Percentiles rank a stretch among this genome's conserved stretches.
phyloP scores from a whole-genome alignment of 1,140 invertebrate genomes.

The Thaumetopoea pityocampa region DNA sequence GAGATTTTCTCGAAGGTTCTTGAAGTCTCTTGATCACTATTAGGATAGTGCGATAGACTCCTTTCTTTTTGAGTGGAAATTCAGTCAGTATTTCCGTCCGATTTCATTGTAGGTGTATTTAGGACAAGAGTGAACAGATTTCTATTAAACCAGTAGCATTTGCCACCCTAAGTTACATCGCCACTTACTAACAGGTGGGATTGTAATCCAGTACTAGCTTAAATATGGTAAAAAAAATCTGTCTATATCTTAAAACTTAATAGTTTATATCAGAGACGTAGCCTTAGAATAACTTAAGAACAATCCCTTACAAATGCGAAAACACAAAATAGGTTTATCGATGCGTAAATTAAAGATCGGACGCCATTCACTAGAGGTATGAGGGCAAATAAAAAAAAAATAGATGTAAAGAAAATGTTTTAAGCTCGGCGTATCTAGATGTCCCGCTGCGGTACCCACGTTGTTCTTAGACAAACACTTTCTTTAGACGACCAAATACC shows the following conservation, averaged over 20 bases:
- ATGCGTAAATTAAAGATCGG: conserved; percentile 71
- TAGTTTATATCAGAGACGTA: conserved; percentile 28
- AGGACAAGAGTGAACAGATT: too few species aligned
- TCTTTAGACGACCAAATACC: conserved; percentile 52
- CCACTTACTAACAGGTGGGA: too few species aligned
- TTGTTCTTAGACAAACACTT: conserved; percentile 74
- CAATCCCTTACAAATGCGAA: conserved; percentile 60
- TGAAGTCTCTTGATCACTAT: too few species aligned
- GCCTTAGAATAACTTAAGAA: conserved; percentile 63
- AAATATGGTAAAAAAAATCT: too few species aligned
- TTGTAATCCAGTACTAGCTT: too few species aligned
- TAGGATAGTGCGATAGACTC: too few species aligned
- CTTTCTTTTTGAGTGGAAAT: too few species aligned
- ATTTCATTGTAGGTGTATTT: too few species aligned
- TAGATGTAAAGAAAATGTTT: conserved; percentile 59
- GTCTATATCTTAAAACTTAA: conserved; percentile 33
- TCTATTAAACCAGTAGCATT: too few species aligned
- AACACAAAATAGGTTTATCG: conserved; percentile 61
- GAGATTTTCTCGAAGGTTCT: too few species aligned
- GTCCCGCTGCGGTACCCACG: conserved; percentile 61
- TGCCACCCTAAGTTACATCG: too few species aligned
- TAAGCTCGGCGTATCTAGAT: conserved; percentile 57
- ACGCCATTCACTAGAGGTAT: conserved; percentile 56
- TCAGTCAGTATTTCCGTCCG: too few species aligned
- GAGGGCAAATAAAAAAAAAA: conserved; percentile 59